Evolutionary conservation across 2,797 vertebrate genomes (phyloP), one percentile per base, ranked within the genome.

Genomic region (Halcyon chelicuti): DNA sequence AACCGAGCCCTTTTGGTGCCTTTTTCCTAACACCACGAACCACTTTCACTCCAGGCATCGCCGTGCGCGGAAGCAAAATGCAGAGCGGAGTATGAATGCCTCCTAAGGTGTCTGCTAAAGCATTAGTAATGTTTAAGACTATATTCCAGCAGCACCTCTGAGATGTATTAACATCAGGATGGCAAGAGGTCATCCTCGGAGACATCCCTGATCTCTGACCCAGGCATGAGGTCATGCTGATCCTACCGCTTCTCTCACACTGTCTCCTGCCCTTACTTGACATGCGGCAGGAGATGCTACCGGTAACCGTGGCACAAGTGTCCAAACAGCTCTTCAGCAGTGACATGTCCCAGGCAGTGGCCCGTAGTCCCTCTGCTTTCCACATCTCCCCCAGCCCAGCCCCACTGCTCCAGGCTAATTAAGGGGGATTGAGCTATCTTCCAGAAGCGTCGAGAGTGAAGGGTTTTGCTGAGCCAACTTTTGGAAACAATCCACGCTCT

Each of bases 121-220:
- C 51, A 90, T 26, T 60, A 81, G 58, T 74, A 85, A 73, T 11
- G 29, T 75, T 91, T 58, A 78, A 83, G 47, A 49, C 66, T 10
- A 5, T 51, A 81, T 70, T 81, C 65, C 71, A 91, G 61, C 55
- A 39, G 80, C 37, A 39, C 2, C 18, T 83, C 84, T 63, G 92
- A 96, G 88, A 51, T 90, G 73, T 52, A 86, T 70, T 88, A 94
- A 95, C 93, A 95, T 95, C 61, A 95, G 55, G 74, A 74, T 28
- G 65, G 88, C 82, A 95, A 88, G 63, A 96, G 94, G 84, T 94
- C 84, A 96, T 22, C 71, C 49, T 85, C 22, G 2, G 82, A 93
- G 88, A 91, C 75, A 52, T 47, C 65, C 61, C 80, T 79, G 89
- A 96, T 73, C 93, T 61, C 71, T 94, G 80, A 39, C 83, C 73